Base-by-base conservation (phyloP, 1,140 invertebrate genomes). In the Cepaea nemoralis region DNA sequence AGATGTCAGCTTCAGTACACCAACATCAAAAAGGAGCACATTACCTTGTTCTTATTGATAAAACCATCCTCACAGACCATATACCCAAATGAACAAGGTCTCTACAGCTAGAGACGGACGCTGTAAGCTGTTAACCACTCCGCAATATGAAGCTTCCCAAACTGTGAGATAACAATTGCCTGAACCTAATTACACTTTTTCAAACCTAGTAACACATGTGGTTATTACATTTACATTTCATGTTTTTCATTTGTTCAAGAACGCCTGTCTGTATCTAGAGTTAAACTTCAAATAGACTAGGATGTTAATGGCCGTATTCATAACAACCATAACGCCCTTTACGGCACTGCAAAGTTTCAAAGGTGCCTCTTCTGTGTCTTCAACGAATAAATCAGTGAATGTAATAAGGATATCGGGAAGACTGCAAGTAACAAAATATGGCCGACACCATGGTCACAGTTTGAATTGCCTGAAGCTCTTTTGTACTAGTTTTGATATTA, bases 381-480 rank as follows among this genome's bases (percentile, higher is more conserved):
- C 14, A 24, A 31, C 1, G 8, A 48, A 22, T 1, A 1, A 6
- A 14, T 35, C 10, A 12, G 35, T 27, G 24, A 50, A 35, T 33
- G 75, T 59, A 0, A 77, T 77, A 16, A 77, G 31, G 0, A 77
- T 55, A 19, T 45, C 37, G 14, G 55, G 75, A 3, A 59, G 12
- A 22, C 37, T 77, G 27, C 75, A 77, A 5, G 27, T 39, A 10
- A 77, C 50, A 31, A 59, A 77, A 14, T n/a, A 77, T 50, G 14
- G 55, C 55, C 14, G 45, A 39, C 14, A 77, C 55, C 10, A 59
- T 14, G 0, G 55, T 39, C 31, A 77, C 33, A 3, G 75, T 59
- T 40, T 77, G 69, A 39, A 45, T 45, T 12, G 69, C 69, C 31
- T 39, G 69, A 39, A 71, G 35, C 22, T 71, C 69, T n/a, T 71